Percentiles rank a stretch among this genome's conserved stretches.
phyloP scores from a whole-genome alignment of 2,888 invertebrate species.

The Aradus depressus region DNA sequence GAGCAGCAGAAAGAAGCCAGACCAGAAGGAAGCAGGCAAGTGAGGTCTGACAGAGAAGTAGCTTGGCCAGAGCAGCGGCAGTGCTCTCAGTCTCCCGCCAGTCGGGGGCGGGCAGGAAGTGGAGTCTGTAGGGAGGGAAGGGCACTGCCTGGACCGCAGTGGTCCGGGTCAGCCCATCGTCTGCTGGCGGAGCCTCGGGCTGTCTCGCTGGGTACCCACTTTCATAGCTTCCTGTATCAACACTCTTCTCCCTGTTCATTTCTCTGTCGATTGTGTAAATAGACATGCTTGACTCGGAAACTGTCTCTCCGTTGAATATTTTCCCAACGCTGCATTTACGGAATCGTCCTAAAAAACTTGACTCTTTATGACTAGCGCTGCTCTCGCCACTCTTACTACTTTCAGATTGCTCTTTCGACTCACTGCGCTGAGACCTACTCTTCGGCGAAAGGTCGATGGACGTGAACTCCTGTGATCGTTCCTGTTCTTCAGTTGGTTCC shows the following conservation, averaged over 20 bases:
- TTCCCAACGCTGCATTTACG: slow-evolving; percentile 4
- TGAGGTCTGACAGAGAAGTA: slow-evolving; percentile 48
- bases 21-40: slow-evolving; percentile 46
- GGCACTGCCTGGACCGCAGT: slow-evolving; percentile 41
- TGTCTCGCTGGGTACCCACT: neutral
- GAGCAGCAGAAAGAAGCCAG: slow-evolving; percentile 53
- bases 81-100: slow-evolving; percentile 35
- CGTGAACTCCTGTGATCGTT: slow-evolving; percentile 1
- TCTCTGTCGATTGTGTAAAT: slow-evolving; percentile 23
- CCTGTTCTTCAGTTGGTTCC: neutral
- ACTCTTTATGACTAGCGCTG: too few species aligned
- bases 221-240: neutral
- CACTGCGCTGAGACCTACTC: too few species aligned
- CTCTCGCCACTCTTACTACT: too few species aligned
- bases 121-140: slow-evolving; percentile 42
- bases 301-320: neutral
- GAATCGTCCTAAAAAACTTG: neutral
- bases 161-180: neutral
- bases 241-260: slow-evolving; percentile 12
- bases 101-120: slow-evolving; percentile 43
- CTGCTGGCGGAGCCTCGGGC: neutral
- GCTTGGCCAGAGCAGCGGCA: slow-evolving; percentile 43
- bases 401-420: too few species aligned
- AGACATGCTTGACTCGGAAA: slow-evolving; percentile 8
- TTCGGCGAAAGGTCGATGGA: slow-evolving; percentile 9